Percentiles rank a stretch among this genome's conserved stretches.
Evolutionary conservation across 2,113 vertebrate species (phyloP).

Genomic region (Lates calcarifer): DNA sequence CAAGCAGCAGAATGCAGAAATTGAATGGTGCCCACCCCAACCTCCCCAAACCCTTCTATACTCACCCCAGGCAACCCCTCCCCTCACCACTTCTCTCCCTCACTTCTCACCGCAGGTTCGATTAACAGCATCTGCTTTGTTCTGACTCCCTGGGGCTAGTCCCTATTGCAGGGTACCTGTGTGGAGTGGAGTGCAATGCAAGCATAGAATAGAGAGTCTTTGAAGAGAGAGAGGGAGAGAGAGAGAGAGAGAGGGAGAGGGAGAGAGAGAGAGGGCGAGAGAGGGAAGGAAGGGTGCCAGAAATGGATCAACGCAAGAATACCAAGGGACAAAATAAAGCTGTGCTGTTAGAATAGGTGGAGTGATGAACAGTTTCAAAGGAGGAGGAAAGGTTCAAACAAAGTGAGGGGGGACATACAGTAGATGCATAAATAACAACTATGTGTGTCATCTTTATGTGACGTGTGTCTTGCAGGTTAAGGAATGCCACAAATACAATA

Average conservation of each 20-base stretch:
- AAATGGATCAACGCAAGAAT: constrained; percentile 57
- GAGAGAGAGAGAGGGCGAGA: not conserved
- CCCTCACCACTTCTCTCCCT: constrained; percentile 19
- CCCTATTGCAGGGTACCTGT: constrained; percentile 39
- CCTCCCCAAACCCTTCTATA: not conserved
- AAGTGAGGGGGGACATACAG: not conserved
- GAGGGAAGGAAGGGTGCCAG: constrained; percentile 34
- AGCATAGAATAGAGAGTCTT: constrained; percentile 47
- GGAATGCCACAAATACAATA: not conserved
- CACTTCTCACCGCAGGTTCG: constrained; percentile 60
- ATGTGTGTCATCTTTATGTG: constrained; percentile 17
- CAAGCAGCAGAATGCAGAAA: constrained; percentile 27
- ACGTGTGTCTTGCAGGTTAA: not conserved
- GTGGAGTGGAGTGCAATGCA: constrained; percentile 16
- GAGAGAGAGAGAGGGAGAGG: constrained; percentile 18
- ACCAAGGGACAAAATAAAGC: constrained; percentile 64
- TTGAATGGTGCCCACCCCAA: constrained; percentile 5
- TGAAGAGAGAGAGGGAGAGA: constrained; percentile 47
- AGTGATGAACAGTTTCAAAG: constrained; percentile 23
- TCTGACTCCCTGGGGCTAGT: constrained; percentile 60
- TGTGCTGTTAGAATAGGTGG: constrained; percentile 32
- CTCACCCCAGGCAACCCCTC: constrained; percentile 15
- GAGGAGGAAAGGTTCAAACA: constrained; percentile 23
- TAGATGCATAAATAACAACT: constrained; percentile 21
- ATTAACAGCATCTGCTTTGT: constrained; percentile 70